Evolutionary conservation across 2,797 vertebrate genomes (phyloP), one percentile per base, ranked within the genome.

Genomic region (Poecilia velifera): DNA sequence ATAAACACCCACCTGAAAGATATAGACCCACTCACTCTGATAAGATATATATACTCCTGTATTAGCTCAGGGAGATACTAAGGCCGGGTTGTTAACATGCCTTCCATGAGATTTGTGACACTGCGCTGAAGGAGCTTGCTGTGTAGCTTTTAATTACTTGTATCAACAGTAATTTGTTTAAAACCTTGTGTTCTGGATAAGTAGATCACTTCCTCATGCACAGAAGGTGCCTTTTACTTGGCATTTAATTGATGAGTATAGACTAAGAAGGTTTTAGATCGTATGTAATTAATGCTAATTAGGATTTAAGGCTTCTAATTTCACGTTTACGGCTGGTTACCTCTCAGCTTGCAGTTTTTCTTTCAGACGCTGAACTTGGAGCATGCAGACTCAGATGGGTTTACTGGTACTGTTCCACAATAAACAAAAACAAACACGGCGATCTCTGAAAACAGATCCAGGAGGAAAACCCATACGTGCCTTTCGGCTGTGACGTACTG

Each of bases 1-100:
- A 89, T 92, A 90, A 89, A 86, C 78, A 75, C 83, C 81, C 81
- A 64, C 88, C 86, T 89, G 82, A 87, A 87, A 79, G 81, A 88
- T 88, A 31, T 77, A 76, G 57, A 87, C 81, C 84, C 81, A 83
- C 73, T 84, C 76, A n/a, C 73, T n/a, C 73, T 82, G 87, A 93
- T 92, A 83, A 91, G 80, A 43, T 36, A 64, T 81, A 88, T 71
- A 46, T 9, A 78, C 16, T 78, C 4, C 16, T 62, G 18, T 73
- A 55, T 89, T 76, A 78, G 83, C 76, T 76, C 81, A 71, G 64
- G 79, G 34, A 79, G 76, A 16, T 75, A 45, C 78, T 74, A 76
- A 22, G 76, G 71, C 51, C 41, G 31, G 39, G 55, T 62, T 74
- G 25, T 45, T 45, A 45, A 71, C 68, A 71, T 71, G 41, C 41